Conservation (phyloP, 2,113 vertebrate genomes). For the Elephas maximus region DNA sequence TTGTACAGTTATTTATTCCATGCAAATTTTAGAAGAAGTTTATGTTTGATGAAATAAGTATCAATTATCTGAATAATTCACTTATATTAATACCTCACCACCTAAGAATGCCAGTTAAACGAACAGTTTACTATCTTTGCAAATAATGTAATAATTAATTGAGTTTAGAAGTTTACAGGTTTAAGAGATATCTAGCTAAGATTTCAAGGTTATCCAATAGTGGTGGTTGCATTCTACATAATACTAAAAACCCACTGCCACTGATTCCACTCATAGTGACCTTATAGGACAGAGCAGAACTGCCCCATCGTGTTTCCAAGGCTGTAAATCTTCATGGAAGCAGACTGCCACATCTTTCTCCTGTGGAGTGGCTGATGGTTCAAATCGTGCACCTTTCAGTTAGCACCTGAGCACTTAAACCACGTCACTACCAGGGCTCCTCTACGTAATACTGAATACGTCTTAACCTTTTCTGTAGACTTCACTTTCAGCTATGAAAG, state of each 20-base stretch:
- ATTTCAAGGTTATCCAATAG: constrained; percentile 39
- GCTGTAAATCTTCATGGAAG: too few species aligned
- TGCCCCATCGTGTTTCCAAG: too few species aligned
- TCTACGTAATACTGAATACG: neutral
- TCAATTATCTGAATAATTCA: neutral
- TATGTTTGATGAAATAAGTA: constrained; percentile 44
- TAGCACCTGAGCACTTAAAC: too few species aligned
- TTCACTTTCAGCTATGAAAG: constrained; percentile 1
- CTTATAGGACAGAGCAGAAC: too few species aligned
- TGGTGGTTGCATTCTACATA: neutral
- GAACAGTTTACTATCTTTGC: constrained; percentile 43
- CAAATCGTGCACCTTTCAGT: too few species aligned
- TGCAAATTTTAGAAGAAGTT: constrained; percentile 39
- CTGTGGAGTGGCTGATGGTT: too few species aligned
- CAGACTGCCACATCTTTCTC: too few species aligned
- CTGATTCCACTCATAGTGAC: too few species aligned
- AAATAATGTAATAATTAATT: constrained; percentile 24
- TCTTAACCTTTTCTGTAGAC: constrained; percentile 8
- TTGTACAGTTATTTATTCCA: constrained; percentile 33
- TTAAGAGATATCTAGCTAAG: constrained; percentile 14
- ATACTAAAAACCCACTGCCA: neutral
- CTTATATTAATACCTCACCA: neutral
- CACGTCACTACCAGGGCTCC: too few species aligned
- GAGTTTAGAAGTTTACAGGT: constrained; percentile 20
- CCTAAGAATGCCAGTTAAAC: neutral